A percentile compares a stretch with the other conserved stretches of the same genome.
Evolutionary conservation across 2,888 invertebrate species (phyloP).

Genomic region (Plebejus anna): DNA sequence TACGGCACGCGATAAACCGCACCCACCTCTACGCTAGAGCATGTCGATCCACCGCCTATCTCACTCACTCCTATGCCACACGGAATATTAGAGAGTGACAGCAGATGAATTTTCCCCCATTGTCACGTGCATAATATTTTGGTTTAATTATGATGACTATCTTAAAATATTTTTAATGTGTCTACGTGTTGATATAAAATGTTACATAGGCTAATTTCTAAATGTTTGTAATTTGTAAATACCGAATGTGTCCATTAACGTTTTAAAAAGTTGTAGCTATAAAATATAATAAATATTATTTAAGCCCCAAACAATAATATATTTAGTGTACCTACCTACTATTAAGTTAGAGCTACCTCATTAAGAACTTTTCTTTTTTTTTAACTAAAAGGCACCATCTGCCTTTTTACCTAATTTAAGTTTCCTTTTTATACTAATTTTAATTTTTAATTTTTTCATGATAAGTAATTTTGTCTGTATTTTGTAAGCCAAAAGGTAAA

Average conservation of each 20-base stretch:
- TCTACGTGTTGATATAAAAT: neutral
- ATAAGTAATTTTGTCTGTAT: too few species aligned
- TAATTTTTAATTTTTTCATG: too few species aligned
- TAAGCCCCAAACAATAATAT: neutral
- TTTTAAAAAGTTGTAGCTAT: neutral
- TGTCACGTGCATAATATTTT: slow-evolving; percentile 69
- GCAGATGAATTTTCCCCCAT: slow-evolving; percentile 54
- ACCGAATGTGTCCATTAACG: neutral
- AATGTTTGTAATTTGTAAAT: slow-evolving; percentile 20
- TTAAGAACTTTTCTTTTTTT: neutral
- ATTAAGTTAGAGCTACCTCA: too few species aligned
- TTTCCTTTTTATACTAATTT: too few species aligned
- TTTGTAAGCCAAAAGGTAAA: too few species aligned
- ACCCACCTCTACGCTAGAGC: slow-evolving; percentile 66
- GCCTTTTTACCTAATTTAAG: too few species aligned
- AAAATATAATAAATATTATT: neutral
- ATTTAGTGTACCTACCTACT: too few species aligned
- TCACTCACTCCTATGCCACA: slow-evolving; percentile 49
- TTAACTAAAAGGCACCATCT: neutral
- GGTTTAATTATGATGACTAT: slow-evolving; percentile 62
- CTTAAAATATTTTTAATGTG: slow-evolving; percentile 24
- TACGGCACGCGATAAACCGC: slow-evolving; percentile 60
- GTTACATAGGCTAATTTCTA: slow-evolving; percentile 19
- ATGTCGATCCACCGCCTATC: slow-evolving; percentile 49
- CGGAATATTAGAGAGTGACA: slow-evolving; percentile 48